These are phyloP conservation scores for Cygnus buccinator DNA, from an alignment of 2,113 vertebrate genomes.

Conservation along the genomic window DNA sequence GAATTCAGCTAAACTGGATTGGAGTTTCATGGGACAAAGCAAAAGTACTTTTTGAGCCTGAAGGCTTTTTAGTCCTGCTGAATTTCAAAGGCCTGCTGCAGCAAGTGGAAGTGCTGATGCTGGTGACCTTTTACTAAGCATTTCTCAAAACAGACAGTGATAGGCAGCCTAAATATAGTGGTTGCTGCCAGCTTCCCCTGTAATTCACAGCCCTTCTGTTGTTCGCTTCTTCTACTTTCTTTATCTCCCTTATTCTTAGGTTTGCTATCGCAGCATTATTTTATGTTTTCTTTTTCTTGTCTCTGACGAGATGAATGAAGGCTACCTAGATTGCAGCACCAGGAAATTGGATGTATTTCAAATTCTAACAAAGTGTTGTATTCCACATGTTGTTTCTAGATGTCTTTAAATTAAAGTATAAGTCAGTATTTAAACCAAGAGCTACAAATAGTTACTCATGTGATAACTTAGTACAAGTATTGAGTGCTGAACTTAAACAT, in stretches of 20 bases:
- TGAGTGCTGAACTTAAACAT: constrained; percentile 1
- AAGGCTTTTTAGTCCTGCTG: constrained; percentile 39
- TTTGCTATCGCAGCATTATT: not conserved
- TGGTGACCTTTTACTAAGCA: constrained; percentile 49
- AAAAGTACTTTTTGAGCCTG: constrained; percentile 17
- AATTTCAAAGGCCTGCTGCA: constrained; percentile 47
- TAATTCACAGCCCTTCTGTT: not conserved
- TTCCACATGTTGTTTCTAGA: not conserved
- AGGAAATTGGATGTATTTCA: not conserved
- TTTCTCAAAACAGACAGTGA: constrained; percentile 43
- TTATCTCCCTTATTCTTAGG: not conserved
- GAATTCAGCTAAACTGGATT: not conserved
- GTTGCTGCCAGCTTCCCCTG: constrained; percentile 6
- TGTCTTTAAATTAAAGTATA: not conserved
- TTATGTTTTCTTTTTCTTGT: not conserved
- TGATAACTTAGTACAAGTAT: not conserved
- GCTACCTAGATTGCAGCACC: not conserved
- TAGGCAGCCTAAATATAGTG: constrained; percentile 54
- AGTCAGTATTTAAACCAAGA: not conserved
- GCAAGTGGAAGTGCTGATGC: constrained; percentile 45
- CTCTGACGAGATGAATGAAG: not conserved
- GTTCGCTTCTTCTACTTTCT: not conserved
- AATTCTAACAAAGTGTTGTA: not conserved
- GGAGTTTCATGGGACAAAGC: constrained; percentile 4
- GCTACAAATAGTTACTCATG: not conserved